Evolutionary conservation across 30 jellyfish, hydroid and myxozoan genomes (phyloP), one percentile per base, ranked within the genome.

Genomic region (Hydractinia symbiolongicarpus): DNA sequence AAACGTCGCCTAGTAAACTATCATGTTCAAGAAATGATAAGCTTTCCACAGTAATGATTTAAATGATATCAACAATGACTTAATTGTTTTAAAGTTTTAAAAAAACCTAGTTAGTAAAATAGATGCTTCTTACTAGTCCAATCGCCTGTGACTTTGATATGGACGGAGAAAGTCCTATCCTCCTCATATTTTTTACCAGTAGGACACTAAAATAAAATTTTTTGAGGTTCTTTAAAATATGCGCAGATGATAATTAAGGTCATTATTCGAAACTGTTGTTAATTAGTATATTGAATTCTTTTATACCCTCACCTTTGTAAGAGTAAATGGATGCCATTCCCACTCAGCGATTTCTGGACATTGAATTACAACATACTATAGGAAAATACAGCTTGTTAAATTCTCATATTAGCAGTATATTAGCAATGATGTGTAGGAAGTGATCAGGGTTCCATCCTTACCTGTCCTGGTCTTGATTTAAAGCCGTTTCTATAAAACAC

Each of bases 301-400:
- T 30, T 17, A 52, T 44, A 72, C 1, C 9, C 77, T 16, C 76
- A 91, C 98, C 91, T 84, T 86, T 9, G 98, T 91, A 5, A 91
- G 77, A 4, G 98, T 91, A 66, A 91, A 91, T 14, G 98, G 95
- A 80, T 91, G 98, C 98, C 98, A 91, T 77, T 91, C 98, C 50
- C 86, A 81, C 16, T 91, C 88, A 11, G 98, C 95, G 57, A 91
- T 80, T 20, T 91, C 92, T 4, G 96, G 95, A 83, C 98, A 91
- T 74, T 91, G 96, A 14, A 91, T 51, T 50, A 82, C 83, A 82
- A 91, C 79, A 76, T 86, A 91, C 98, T 91, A 61, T 20, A 64
- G 74, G 16, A 7, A 64, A 89, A 30, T 30, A 30, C 44, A 2
- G 1, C 44, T 30, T 67, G 16, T 52, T 11, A 10, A 52, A 19